Evolutionary conservation across 2,797 vertebrate genomes (phyloP).

Genomic region (Gallinago nigripennis): DNA sequence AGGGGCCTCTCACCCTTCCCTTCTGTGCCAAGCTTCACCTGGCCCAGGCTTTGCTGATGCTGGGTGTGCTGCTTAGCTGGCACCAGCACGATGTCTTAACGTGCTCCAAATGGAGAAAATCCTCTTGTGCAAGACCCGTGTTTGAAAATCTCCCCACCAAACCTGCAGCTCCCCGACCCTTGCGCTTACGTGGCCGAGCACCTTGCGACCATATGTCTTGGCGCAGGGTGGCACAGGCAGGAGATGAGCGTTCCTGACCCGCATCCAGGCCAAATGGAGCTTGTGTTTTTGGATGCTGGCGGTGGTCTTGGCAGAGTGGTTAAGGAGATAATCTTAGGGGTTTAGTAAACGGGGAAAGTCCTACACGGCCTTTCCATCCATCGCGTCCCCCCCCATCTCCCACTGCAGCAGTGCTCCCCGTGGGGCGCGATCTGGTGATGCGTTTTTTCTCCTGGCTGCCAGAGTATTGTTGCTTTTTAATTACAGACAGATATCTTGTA

Average conservation of each 20-base stretch:
- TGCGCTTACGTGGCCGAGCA: fast-evolving
- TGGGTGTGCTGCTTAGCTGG: background rate
- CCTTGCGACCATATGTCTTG: slow-evolving; percentile 2
- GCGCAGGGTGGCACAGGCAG: background rate
- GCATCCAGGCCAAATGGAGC: background rate
- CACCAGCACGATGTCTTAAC: background rate
- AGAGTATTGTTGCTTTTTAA: slow-evolving; percentile 43
- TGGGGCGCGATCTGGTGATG: background rate
- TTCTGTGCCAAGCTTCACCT: background rate
- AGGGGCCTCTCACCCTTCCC: background rate
- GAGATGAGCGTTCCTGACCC: background rate
- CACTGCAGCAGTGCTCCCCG: background rate
- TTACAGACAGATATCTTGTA: slow-evolving; percentile 37
- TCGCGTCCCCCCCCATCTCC: fast-evolving
- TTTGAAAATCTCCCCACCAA: background rate
- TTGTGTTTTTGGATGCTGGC: background rate
- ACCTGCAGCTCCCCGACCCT: background rate
- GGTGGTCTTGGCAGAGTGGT: background rate
- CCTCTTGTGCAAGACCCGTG: background rate
- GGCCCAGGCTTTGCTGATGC: background rate
- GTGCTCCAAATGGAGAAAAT: background rate
- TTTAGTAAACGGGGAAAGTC: background rate
- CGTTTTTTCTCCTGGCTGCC: background rate
- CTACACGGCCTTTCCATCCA: fast-evolving
- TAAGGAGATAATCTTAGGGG: background rate